phyloP scores from a whole-genome alignment of 1,140 invertebrate genomes.

The Formica selysi region DNA sequence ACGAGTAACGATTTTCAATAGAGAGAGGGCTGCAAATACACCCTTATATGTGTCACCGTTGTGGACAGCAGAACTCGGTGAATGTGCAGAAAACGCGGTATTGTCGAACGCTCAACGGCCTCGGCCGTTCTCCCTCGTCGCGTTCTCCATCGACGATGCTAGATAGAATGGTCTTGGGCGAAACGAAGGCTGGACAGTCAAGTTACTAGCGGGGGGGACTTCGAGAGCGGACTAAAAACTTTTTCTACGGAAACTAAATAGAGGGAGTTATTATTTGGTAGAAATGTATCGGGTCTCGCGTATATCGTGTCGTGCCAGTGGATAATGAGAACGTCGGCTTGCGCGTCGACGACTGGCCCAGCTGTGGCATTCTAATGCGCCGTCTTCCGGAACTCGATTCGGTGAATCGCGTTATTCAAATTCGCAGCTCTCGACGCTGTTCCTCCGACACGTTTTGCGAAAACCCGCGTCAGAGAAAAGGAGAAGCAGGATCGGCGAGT shows the following conservation, averaged over 20 bases:
- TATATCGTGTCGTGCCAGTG: background rate
- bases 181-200: background rate
- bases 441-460: slow-evolving; percentile 54
- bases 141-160: background rate
- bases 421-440: slow-evolving; percentile 63
- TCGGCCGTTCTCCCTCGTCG: slow-evolving; percentile 16
- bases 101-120: slow-evolving; percentile 68
- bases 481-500: background rate
- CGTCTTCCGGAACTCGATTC: slow-evolving; percentile 74
- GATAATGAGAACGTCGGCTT: slow-evolving; percentile 8
- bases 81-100: slow-evolving; percentile 72
- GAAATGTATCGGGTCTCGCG: slow-evolving; percentile 33
- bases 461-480: slow-evolving; percentile 10
- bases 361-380: slow-evolving; percentile 66
- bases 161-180: background rate
- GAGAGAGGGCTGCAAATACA: slow-evolving; percentile 70
- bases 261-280: slow-evolving; percentile 73
- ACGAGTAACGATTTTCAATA: slow-evolving; percentile 80
- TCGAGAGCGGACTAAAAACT: slow-evolving; percentile 63
- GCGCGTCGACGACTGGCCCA: slow-evolving; percentile 20
- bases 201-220: background rate
- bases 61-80: slow-evolving; percentile 63
- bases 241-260: slow-evolving; percentile 69
- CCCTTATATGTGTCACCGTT: slow-evolving; percentile 63
- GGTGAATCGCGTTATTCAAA: slow-evolving; percentile 78